Conservation (phyloP, 2,888 invertebrate species). For the Drosophila putrida region DNA sequence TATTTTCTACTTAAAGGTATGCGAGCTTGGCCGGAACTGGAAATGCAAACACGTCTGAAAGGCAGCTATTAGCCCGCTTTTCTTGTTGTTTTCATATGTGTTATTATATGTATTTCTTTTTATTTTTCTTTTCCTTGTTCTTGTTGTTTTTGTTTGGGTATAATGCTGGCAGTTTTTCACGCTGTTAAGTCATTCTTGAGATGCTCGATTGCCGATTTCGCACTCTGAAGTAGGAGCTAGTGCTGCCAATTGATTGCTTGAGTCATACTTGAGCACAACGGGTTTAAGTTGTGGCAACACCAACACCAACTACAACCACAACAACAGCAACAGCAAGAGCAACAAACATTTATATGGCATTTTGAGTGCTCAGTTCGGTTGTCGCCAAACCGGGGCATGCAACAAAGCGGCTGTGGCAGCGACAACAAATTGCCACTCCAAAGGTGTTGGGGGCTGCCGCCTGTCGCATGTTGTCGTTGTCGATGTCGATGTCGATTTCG, state of each 20-base stretch:
- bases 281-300: constrained; percentile 49
- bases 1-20: neutral
- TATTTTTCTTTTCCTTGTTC: constrained; percentile 9
- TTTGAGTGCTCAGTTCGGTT: constrained; percentile 58
- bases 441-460: constrained; percentile 74
- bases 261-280: constrained; percentile 75
- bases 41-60: constrained; percentile 49
- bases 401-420: constrained; percentile 44
- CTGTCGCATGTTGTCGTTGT: constrained; percentile 45
- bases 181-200: constrained; percentile 78
- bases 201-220: constrained; percentile 75
- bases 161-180: constrained; percentile 47
- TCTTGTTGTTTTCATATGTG: neutral
- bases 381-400: constrained; percentile 68
- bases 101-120: constrained; percentile 39
- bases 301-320: constrained; percentile 21
- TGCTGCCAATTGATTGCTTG: constrained; percentile 77
- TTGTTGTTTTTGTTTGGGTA: constrained; percentile 3
- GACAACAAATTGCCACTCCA: constrained; percentile 80
- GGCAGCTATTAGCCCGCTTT: constrained; percentile 60
- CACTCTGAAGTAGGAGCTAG: constrained; percentile 57
- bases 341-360: constrained; percentile 41
- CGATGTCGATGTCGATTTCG: constrained; percentile 28
- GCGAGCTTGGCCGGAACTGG: constrained; percentile 42
- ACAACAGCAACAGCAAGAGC: constrained; percentile 27